Evolutionary conservation across 2,888 invertebrate genomes (phyloP), one percentile per base, ranked within the genome.

Genomic region (Thera britannica): DNA sequence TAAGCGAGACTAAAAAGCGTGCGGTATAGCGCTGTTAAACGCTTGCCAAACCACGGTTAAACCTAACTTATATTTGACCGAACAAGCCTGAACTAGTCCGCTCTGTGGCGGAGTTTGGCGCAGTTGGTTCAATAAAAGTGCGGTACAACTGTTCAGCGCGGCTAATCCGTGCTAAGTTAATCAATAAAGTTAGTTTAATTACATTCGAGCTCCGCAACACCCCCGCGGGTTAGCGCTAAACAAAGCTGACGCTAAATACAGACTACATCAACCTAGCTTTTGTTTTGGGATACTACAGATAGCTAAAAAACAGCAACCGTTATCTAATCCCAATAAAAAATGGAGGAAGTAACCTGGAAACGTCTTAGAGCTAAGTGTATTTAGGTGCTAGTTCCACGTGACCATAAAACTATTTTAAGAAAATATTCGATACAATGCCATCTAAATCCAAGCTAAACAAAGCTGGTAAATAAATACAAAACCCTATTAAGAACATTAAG

Each of bases 161-260:
- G 49, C 67, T 67, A 67, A 67, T 62, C 67, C 62, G 58, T 58
- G 62, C 67, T 67, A 67, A 67, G 58, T 62, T 67, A 62, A 67
- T 67, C 67, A 67, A 67, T 67, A 67, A 67, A 67, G 62, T 67
- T 67, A 36, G 9, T 67, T 58, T 67, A 67, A 67, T 62, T 67
- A 67, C 55, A 56, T 67, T 59, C 44, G 38, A 34, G 62, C 49
- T 55, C 55, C 55, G 59, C 49, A 62, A 48, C 54, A 52, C 46
- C 9, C 9, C 58, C 12, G 35, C 58, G 41, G 59, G 67, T 51
- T 62, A 55, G 62, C 52, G 49, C 62, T 62, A 67, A 67, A 62
- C 62, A 67, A 67, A 62, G 62, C 67, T 67, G 55, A 55, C 58
- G 67, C 62, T 67, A 58, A 67, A 62, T 49, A 67, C 48, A 54